Evolutionary conservation across 2,113 vertebrate species (phyloP).

Genomic region (Mungos mungo): DNA sequence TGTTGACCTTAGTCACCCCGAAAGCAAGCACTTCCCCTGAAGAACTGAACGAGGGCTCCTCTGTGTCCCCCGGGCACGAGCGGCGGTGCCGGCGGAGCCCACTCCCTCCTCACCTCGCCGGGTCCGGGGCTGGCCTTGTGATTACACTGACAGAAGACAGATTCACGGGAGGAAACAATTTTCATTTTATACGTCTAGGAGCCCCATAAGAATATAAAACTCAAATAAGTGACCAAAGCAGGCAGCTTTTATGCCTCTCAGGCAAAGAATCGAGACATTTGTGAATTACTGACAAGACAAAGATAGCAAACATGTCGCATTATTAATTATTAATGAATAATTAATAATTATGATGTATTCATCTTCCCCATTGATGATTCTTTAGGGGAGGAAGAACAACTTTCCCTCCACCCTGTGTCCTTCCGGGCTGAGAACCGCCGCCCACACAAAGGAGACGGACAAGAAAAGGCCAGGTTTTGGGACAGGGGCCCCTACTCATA

Average conservation of each 20-base stretch:
- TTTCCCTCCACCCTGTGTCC: not conserved
- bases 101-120: fast-evolving
- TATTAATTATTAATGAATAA: too few relatives aligned
- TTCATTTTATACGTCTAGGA: not conserved
- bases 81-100: not conserved
- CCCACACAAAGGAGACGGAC: not conserved
- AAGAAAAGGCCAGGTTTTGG: not conserved
- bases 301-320: not conserved
- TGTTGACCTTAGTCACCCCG: not conserved
- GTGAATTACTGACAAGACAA: not conserved
- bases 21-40: not conserved
- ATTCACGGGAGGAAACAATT: not conserved
- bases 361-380: not conserved
- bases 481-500: too few relatives aligned
- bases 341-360: too few relatives aligned
- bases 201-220: not conserved
- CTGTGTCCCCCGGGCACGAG: not conserved
- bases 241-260: not conserved
- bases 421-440: not conserved
- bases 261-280: not conserved
- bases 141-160: fast-evolving
- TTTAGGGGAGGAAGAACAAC: not conserved
- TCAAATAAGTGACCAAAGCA: not conserved
- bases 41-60: too few relatives aligned
- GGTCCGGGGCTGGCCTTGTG: not conserved